phyloP scores from a whole-genome alignment of 1,140 invertebrate species.

The honey bee (Apis mellifera) region Amel_HAv3.1 CM009931.2:21240001-21240500 shows the following conservation, averaged over 20 bases:
- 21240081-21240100: constrained; percentile 26
- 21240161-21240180: constrained; percentile 63
- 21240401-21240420: not conserved
- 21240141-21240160: constrained; percentile 47
- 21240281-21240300: constrained; percentile 56
- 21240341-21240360: constrained; percentile 63
- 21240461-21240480: too few species aligned
- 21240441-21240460: too few species aligned
- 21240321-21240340: constrained; percentile 63
- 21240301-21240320: constrained; percentile 57
- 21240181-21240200: constrained; percentile 59
- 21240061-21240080: constrained; percentile 14
- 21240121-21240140: constrained; percentile 47
- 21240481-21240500: constrained; percentile 6
- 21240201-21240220: constrained; percentile 65
- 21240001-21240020: not conserved
- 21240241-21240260: constrained; percentile 79
- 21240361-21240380: constrained; percentile 76
- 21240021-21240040: constrained; percentile 1
- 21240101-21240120: constrained; percentile 57
- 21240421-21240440: not conserved
- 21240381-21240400: constrained; percentile 76
- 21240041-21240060: not conserved
- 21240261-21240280: constrained; percentile 54
- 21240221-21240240: constrained; percentile 75